phyloP scores from a whole-genome alignment of 2,797 vertebrate genomes.

The Macropus fuliginosus region DNA sequence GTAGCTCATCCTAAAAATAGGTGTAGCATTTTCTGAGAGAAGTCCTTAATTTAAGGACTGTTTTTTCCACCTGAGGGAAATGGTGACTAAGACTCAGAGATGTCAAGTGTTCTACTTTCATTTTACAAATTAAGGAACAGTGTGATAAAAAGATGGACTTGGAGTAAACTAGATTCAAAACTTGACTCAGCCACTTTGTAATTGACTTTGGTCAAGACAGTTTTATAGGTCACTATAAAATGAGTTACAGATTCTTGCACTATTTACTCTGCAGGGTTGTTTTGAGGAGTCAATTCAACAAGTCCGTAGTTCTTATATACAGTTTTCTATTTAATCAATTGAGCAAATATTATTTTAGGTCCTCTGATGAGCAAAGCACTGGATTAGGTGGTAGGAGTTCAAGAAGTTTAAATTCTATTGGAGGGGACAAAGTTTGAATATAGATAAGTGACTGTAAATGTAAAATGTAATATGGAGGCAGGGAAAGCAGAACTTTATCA shows the following conservation, averaged over 20 bases:
- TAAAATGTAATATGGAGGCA: neutral
- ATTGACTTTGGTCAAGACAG: neutral
- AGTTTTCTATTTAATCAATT: neutral
- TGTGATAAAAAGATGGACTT: neutral
- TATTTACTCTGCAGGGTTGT: neutral
- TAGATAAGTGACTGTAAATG: too few species aligned
- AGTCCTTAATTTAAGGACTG: neutral
- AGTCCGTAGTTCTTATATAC: neutral
- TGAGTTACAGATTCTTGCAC: neutral
- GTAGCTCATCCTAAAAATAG: neutral
- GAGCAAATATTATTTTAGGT: neutral
- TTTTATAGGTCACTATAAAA: neutral
- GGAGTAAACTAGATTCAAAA: neutral
- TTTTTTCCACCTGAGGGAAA: neutral
- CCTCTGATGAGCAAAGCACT: neutral
- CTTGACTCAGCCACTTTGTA: neutral
- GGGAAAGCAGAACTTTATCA: neutral
- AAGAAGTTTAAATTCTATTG: neutral
- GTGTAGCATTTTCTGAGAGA: neutral
- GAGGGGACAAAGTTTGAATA: neutral
- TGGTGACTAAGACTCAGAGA: neutral
- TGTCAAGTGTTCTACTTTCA: neutral
- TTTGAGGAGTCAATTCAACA: neutral
- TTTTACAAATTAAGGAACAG: neutral
- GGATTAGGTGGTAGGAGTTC: neutral